Evolutionary conservation across 2,888 invertebrate species (phyloP).

Genomic region (Thalpophila matura): DNA sequence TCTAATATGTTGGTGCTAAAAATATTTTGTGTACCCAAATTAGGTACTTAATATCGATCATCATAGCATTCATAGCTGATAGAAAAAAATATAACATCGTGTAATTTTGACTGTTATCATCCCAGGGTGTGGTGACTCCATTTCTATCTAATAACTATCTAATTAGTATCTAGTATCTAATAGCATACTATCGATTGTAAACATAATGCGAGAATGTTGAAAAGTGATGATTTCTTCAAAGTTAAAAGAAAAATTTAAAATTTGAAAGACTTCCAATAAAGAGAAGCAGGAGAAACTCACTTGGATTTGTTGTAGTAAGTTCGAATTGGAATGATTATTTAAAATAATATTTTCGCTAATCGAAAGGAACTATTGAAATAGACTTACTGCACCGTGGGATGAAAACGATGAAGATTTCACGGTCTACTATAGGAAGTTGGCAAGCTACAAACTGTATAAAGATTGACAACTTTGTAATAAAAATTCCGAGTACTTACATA

Average conservation of each 20-base stretch:
- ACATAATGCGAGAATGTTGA: conserved; percentile 8
- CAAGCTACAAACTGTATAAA: conserved; percentile 1
- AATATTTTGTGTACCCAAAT: conserved; percentile 1
- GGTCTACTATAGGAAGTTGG: conserved; percentile 16
- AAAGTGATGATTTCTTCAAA: conserved; percentile 9
- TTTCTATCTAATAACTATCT: too few species aligned
- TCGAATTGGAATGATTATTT: conserved; percentile 11
- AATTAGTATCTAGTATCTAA: too few species aligned
- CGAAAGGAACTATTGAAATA: neutral
- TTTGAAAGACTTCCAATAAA: neutral
- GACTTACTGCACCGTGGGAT: conserved; percentile 15
- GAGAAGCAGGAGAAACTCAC: conserved; percentile 14
- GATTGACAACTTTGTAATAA: too few species aligned
- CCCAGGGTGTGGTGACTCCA: conserved; percentile 5
- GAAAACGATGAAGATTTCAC: conserved; percentile 3
- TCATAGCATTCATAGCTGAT: neutral
- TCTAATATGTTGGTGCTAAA: conserved; percentile 19
- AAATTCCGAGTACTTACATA: too few species aligned
- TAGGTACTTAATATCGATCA: conserved; percentile 2
- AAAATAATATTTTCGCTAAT: neutral
- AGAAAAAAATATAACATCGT: conserved; percentile 19
- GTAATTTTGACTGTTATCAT: conserved; percentile 13
- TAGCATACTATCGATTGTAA: conserved; percentile 4
- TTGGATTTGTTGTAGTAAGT: conserved; percentile 2
- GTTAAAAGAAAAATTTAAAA: neutral